phyloP scores from a whole-genome alignment of 1,140 invertebrate genomes.

The Zelostemma sp. region DNA sequence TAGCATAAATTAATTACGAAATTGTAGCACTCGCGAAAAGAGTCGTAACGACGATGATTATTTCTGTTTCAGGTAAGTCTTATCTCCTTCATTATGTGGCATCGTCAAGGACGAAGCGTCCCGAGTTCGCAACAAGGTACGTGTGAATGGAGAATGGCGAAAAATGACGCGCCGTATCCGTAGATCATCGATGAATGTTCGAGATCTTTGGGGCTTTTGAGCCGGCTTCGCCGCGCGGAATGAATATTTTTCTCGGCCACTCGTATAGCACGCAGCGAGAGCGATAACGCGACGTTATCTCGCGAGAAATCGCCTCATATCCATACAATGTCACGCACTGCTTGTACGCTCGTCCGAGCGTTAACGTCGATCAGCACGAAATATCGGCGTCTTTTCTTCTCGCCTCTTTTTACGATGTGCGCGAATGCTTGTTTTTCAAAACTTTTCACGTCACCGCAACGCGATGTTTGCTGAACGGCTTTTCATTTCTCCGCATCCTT shows the following conservation, averaged over 20 bases:
- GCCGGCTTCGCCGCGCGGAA: slow-evolving; percentile 1
- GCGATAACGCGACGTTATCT: slow-evolving; percentile 37
- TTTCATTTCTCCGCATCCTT: neutral
- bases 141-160: slow-evolving; percentile 10
- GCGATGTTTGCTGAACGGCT: no score
- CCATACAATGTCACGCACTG: slow-evolving; percentile 68
- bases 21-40: no score
- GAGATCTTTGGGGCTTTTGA: slow-evolving; percentile 1
- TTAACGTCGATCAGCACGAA: slow-evolving; percentile 38
- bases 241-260: slow-evolving; percentile 25
- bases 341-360: slow-evolving; percentile 43
- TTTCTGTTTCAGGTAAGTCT: slow-evolving; percentile 39
- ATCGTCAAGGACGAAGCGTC: slow-evolving; percentile 4
- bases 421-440: no score
- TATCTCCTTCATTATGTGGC: slow-evolving; percentile 18
- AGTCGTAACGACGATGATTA: slow-evolving; percentile 13
- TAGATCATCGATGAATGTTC: slow-evolving; percentile 14
- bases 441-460: no score
- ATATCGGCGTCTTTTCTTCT: slow-evolving; percentile 30
- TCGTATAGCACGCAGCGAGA: slow-evolving; percentile 21
- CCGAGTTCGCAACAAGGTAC: slow-evolving; percentile 1
- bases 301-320: slow-evolving; percentile 65
- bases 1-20: no score
- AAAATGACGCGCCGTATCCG: slow-evolving; percentile 1
- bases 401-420: slow-evolving; percentile 10